Base-by-base conservation (phyloP, 2,797 vertebrate species). In the Rhabdomys pumilio region DNA sequence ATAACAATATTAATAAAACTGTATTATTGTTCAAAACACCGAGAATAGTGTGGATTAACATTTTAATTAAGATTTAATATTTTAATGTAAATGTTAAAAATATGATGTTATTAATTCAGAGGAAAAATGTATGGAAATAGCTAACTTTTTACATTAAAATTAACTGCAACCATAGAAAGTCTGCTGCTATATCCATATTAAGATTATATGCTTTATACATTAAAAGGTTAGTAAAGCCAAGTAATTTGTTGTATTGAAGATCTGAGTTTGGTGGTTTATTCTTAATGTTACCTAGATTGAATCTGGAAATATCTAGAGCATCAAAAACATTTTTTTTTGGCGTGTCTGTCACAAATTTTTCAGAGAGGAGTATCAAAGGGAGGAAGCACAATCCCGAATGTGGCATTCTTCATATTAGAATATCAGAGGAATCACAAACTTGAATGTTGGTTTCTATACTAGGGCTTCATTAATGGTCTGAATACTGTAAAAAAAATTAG, bases 31-130 rank as follows among this genome's bases (percentile, higher is more conserved):
- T 88, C 17, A 72, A 75, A 89, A 24, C 65, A 14, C 14, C 59
- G 17, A 89, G 5, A 86, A 63, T 44, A 93, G 15, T 14, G 13
- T 90, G 67, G 5, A 24, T 92, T 84, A 44, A 31, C 9, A 80
- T 86, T 95, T 91, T 76, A 80, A 55, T 63, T 67, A 76, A 92
- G 22, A 82, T 63, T 31, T 63, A 12, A 12, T 22, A 80, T 89
- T 91, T 93, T 85, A 88, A 67, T 63, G 85, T 94, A 6, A 15
- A 88, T 19, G 4, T 65, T 80, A 90, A 79, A 93, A 93, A 77
- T 59, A 83, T 91, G 84, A 13, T 50, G 86, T 34, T n/a, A 67
- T 24, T 24, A 90, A 72, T 91, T 93, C 47, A 59, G 6, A 50
- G 6, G 29, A 67, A 85, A 65, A 34, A 50, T 80, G 24, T 83